phyloP scores from a whole-genome alignment of 2,888 invertebrate genomes.

The Unio pictorum region DNA sequence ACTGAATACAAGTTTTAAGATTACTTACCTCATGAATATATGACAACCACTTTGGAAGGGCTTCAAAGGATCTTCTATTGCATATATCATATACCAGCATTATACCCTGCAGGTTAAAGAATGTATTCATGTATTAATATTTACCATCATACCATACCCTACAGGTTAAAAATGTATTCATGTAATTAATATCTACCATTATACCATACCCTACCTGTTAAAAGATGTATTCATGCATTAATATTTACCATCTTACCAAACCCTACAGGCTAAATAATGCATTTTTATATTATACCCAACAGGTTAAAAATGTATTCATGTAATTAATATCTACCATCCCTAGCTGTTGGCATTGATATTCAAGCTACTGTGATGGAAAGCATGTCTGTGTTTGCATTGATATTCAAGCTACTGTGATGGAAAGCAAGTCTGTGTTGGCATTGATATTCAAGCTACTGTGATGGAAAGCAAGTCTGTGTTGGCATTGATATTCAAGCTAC shows the following conservation, averaged over 20 bases:
- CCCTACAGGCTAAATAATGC: slow-evolving; percentile 42
- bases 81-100: slow-evolving; percentile 61
- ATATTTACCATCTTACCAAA: slow-evolving; percentile 11
- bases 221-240: not conserved
- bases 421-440: too few relatives aligned
- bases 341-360: too few relatives aligned
- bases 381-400: too few relatives aligned
- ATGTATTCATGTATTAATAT: not conserved
- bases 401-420: too few relatives aligned
- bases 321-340: slow-evolving; percentile 6
- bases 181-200: slow-evolving; percentile 18
- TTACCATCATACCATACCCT: slow-evolving; percentile 42
- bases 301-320: slow-evolving; percentile 40
- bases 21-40: slow-evolving; percentile 50
- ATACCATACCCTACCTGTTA: slow-evolving; percentile 51
- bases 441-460: too few relatives aligned
- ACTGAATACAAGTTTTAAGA: not conserved
- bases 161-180: slow-evolving; percentile 37
- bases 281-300: slow-evolving; percentile 39
- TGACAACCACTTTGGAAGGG: slow-evolving; percentile 56
- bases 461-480: too few relatives aligned
- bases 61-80: slow-evolving; percentile 52
- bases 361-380: too few relatives aligned
- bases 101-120: slow-evolving; percentile 53
- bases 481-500: too few relatives aligned